phyloP scores from a whole-genome alignment of 1,140 invertebrate species.

The Macrosteles quadrilineatus region DNA sequence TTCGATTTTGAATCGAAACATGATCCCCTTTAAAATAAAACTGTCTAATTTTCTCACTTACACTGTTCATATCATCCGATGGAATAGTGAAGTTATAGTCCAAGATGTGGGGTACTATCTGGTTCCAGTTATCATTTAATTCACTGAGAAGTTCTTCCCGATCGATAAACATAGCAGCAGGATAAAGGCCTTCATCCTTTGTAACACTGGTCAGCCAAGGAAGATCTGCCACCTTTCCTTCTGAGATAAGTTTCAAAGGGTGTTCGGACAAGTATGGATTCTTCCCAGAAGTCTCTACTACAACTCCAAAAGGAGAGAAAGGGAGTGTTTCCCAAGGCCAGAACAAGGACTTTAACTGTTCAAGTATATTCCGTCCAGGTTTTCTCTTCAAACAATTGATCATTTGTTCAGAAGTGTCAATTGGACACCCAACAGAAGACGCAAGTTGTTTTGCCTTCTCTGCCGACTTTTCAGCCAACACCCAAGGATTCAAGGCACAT shows the following conservation, averaged over 20 bases:
- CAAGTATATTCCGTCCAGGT: conserved; percentile 58
- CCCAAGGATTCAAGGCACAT: conserved; percentile 69
- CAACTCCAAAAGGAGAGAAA: conserved; percentile 23
- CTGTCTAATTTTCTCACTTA: conserved; percentile 36
- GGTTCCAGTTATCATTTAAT: conserved; percentile 38
- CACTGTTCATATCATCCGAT: conserved; percentile 12
- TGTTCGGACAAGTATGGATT: conserved; percentile 46
- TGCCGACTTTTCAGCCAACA: conserved; percentile 62
- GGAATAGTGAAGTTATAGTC: conserved; percentile 41
- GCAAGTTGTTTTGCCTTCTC: conserved; percentile 69
- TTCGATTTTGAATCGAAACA: conserved; percentile 19
- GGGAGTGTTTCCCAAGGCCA: not conserved
- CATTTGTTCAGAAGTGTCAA: conserved; percentile 57
- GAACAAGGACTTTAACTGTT: not conserved
- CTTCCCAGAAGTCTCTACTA: conserved; percentile 23
- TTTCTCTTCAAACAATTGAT: conserved; percentile 67
- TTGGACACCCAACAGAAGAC: conserved; percentile 67
- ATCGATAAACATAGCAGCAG: conserved; percentile 32
- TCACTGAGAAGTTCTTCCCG: conserved; percentile 28
- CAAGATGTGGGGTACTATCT: conserved; percentile 40
- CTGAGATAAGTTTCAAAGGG: conserved; percentile 37
- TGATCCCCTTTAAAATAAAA: conserved; percentile 36
- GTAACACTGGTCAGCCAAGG: conserved; percentile 48
- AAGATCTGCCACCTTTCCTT: not conserved
- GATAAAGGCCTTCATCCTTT: conserved; percentile 47